Evolutionary conservation across 2,113 vertebrate genomes (phyloP), one percentile per base, ranked within the genome.

Genomic region (Limanda limanda): DNA sequence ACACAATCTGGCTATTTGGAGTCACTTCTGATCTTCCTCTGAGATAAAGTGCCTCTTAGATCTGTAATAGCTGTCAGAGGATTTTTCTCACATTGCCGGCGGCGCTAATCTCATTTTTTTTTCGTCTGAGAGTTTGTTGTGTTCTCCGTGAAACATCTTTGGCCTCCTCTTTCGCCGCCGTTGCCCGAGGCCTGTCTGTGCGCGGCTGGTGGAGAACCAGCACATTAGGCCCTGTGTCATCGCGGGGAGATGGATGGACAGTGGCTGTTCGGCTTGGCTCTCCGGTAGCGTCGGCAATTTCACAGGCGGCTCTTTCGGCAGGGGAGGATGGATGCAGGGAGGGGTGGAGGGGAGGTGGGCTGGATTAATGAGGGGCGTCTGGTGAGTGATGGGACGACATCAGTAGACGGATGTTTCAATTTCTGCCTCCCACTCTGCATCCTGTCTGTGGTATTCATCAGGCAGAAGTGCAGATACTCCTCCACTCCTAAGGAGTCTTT

Each of bases 401-500:
- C 87, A 79, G 70, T 37, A 83, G 81, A 92, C 40, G 90, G 81
- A 82, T 90, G 88, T 92, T 94, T 93, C 90, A 91, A 86, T 94
- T 91, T 84, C 79, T 87, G 74, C 74, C 82, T 83, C 82, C 84
- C 77, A 69, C 82, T 92, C 78, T 70, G 84, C 81, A 83, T 91
- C 76, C 76, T 85, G 71, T 68, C 76, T 7, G 65, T 82, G 83
- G 82, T 79, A 81, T 92, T 83, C 74, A 86, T 89, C 81, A 85
- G 62, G 70, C 67, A 21, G 21, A 57, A 78, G 72, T 21, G 18
- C 7, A 54, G 51, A 18, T 48, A 60, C 56, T 48, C 42, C 20
- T 63, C 66, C 21, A 24, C 60, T 76, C 57, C 47, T 81, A 68
- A 68, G 37, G 13, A 20, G 35, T 63, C 11, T 25, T 55, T 7